Base-by-base conservation (phyloP, 2,888 invertebrate genomes). In the Heliconius erato region DNA sequence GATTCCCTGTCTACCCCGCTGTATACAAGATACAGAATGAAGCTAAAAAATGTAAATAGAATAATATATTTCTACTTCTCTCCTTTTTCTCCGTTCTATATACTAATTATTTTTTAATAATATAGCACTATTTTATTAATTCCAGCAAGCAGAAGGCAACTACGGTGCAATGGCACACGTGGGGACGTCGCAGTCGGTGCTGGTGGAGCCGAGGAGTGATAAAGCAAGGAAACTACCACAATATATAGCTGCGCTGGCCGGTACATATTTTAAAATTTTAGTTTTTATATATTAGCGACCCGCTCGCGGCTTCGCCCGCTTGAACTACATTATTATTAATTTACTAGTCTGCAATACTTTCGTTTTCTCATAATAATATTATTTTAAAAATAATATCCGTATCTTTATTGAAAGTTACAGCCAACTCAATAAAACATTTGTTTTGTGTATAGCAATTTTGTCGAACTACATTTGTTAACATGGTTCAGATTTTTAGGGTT, bases 181-280 rank as follows among this genome's bases (percentile, higher is more conserved):
- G 72, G 97, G 97, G 23, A 95, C 97, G 63, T 97, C 97, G 0
- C 96, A 96, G 86, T 96, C 96, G 14, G 96, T 95, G 69, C 91
- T 97, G 85, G 96, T 97, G 81, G 93, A 93, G 85, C 90, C 95
- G 0, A 89, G 91, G 0, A 91, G 87, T 2, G 92, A 92, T 83
- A 86, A 87, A 14, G 96, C 94, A 14, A 94, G 94, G 63, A 97
- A 96, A 87, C 88, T 97, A 49, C 97, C 97, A 0, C 97, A 97
- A 89, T 97, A 97, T 87, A 91, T 97, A 28, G 97, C 97, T 26
- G 97, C 97, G 11, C 87, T 97, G 74, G 94, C 97, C 87, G 97
- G 97, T 97, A 90, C 19, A 59, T 26, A 67, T 16, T 40, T n/a
- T n/a, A 71, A 40, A 4, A 32, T 71, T 9, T 40, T 44, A 3